Base-by-base conservation (phyloP, 2,888 invertebrate genomes). In the Oscheius sp. region DNA sequence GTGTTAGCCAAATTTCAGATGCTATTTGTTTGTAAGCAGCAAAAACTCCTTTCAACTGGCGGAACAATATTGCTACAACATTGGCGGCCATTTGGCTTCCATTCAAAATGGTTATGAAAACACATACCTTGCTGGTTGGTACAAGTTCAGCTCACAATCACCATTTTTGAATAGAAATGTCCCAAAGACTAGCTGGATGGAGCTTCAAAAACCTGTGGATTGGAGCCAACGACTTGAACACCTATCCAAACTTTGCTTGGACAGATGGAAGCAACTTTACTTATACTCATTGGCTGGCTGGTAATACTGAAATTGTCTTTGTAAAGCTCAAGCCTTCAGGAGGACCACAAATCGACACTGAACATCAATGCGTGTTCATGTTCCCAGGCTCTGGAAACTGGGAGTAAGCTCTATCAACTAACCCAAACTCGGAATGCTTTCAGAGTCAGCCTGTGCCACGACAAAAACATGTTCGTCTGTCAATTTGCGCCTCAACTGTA, bases 11-110 rank as follows among this genome's bases (percentile, higher is more conserved):
- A 42, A 7, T 4, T 21, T 13, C 35, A 60, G 60, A 63, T 63
- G 63, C 29, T 63, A 63, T 48, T 2, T 63, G 63, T 9, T 63
- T 21, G 48, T 63, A 48, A 48, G n/a, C 21, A 63, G 48, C 7
- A 47, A 50, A 32, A 32, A 48, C 29, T 13, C 48, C 1, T 63
- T 32, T n/a, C 29, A 21, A 11, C 48, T 63, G 7, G 47, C 63
- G 47, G 63, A 63, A 32, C 63, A 63, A n/a, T 63, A 63, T 21
- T 63, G 63, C 21, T 21, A 63, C 63, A 63, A 63, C 48, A 47
- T 63, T n/a, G 48, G 47, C 29, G 63, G 63, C 1, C 63, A 63
- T 63, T 47, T 63, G 21, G 32, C 63, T 21, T 63, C 63, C 48
- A 48, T 63, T 50, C 63, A 63, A 48, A 63, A 63, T 21, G 63